Evolutionary conservation across 2,113 vertebrate species (phyloP).

Genomic region (Labeo rohita): DNA sequence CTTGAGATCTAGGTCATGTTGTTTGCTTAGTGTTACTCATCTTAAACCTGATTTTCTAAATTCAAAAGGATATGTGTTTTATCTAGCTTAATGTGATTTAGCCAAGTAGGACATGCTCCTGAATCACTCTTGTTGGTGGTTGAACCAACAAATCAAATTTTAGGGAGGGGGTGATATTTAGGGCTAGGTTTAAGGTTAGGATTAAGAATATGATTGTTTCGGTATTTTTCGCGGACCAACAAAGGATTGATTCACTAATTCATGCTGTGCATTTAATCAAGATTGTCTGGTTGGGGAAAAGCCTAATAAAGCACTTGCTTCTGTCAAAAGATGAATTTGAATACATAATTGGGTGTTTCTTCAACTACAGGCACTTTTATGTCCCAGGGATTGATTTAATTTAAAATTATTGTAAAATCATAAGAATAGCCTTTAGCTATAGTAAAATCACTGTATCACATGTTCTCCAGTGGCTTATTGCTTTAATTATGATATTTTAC

Average conservation of each 20-base stretch:
- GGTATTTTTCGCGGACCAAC: not conserved
- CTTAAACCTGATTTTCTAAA: constrained; percentile 23
- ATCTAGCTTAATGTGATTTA: constrained; percentile 1
- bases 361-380: constrained; percentile 2
- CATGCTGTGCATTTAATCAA: constrained; percentile 25
- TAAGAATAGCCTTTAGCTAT: constrained; percentile 3
- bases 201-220: not conserved
- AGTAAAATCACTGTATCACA: not conserved
- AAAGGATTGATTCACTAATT: not conserved
- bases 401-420: constrained; percentile 24
- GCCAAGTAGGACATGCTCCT: constrained; percentile 14
- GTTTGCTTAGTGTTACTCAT: constrained; percentile 17
- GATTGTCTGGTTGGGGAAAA: not conserved
- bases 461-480: not conserved
- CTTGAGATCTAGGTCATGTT: constrained; percentile 35
- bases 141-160: constrained; percentile 8
- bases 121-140: not conserved
- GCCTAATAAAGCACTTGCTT: not conserved
- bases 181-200: not conserved
- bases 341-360: not conserved
- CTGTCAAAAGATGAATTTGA: constrained; percentile 37
- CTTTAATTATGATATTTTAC: not conserved
- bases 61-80: not conserved
- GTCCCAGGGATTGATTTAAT: constrained; percentile 6
- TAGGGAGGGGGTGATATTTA: not conserved